Base-by-base conservation (phyloP, 37 sponge, comb jelly and placozoan genomes). In the Crambe crambe region DNA sequence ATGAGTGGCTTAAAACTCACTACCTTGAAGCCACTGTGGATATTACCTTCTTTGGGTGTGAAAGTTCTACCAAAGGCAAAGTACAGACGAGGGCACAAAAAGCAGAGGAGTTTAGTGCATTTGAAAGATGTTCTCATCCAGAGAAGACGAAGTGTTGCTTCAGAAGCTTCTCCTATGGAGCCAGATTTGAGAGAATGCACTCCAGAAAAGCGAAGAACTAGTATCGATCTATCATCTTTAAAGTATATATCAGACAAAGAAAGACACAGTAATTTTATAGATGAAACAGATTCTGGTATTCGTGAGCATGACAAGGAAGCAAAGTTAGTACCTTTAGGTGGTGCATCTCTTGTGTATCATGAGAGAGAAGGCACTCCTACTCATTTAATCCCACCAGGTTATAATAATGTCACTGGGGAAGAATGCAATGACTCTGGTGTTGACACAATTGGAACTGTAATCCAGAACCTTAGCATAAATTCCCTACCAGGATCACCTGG, bases 1-100 rank as follows among this genome's bases (percentile, higher is more conserved):
- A 67, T 91, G 30, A 81, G 87, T 67, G 92, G 87, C 0, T 62
- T 91, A 51, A 56, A 83, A 12, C 80, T 91, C 32, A 21, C 43
- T 3, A 36, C 37, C 0, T 30, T 91, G 20, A 76, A 67, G 56
- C 78, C 87, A 23, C n/a, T 47, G 23, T 91, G 92, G 92, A 37
- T 76, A 25, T 32, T 76, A 39, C 76, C 76, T 37, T 76, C 76
- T 31, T 25, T 76, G 12, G 76, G 76, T 18, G 56, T 54, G n/a
- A 56, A 73, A 26, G n/a, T n/a, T 15, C 30, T 35, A 1, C 5
- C 37, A 36, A 15, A 47, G 2, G 2, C 43, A 12, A 20, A 1
- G 2, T 26, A 27, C 1, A n/a, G 51, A 39, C n/a, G 42, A 37
- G 8, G 42, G 27, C 76, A 76, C n/a, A 36, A 25, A 32, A 36